Evolutionary conservation across 2,797 vertebrate species (phyloP).

Genomic region (Peromyscus eremicus): DNA sequence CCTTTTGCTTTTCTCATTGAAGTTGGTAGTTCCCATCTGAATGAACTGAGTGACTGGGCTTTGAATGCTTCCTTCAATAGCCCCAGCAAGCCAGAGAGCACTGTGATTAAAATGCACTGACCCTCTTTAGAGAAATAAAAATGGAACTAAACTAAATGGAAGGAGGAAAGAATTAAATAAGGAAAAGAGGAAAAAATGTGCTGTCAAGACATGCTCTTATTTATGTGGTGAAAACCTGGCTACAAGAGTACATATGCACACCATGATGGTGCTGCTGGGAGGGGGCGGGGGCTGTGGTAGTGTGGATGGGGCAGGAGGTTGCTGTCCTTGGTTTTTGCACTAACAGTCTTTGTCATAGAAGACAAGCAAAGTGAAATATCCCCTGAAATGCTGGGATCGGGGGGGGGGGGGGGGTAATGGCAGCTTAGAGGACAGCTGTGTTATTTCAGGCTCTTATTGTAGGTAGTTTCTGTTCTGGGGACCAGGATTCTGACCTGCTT

Average conservation of each 20-base stretch:
- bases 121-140: conserved; percentile 70
- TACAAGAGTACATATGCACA: neutral
- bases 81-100: conserved; percentile 11
- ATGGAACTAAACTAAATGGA: conserved; percentile 46
- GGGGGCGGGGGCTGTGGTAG: neutral
- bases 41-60: conserved; percentile 64
- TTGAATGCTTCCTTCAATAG: conserved; percentile 24
- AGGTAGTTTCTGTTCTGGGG: conserved; percentile 56
- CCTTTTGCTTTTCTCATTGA: conserved; percentile 61
- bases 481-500: conserved; percentile 65
- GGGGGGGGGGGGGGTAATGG: conserved; percentile 61
- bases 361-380: conserved; percentile 43
- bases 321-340: conserved; percentile 44
- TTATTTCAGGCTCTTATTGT: conserved; percentile 63
- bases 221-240: conserved; percentile 25
- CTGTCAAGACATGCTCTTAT: neutral
- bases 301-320: neutral
- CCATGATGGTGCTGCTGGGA: rapidly evolving
- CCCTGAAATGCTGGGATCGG: conserved; percentile 36
- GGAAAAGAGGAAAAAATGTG: neutral
- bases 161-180: conserved; percentile 65
- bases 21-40: conserved; percentile 60
- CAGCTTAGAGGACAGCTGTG: conserved; percentile 52
- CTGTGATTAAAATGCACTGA: conserved; percentile 75
- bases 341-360: conserved; percentile 46